Percentiles rank a stretch among this genome's conserved stretches.
Evolutionary conservation across 2,113 vertebrate genomes (phyloP).

Genomic region (Anser cygnoides): DNA sequence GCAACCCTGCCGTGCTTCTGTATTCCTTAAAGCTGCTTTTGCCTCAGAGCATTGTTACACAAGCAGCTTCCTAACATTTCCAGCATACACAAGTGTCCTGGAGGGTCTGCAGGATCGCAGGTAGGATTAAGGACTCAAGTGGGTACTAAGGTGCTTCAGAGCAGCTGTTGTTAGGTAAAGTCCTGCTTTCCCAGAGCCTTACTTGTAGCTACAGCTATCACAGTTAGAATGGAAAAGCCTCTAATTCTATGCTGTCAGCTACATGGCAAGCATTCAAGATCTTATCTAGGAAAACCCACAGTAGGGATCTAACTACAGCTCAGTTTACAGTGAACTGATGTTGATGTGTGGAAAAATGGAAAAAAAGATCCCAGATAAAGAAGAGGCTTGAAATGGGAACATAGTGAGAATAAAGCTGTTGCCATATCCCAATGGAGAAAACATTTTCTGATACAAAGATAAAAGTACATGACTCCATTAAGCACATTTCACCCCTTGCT

Average conservation of each 20-base stretch:
- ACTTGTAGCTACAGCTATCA: neutral
- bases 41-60: neutral
- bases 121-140: neutral
- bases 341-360: neutral
- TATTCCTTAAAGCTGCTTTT: neutral
- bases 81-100: neutral
- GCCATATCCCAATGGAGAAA: neutral
- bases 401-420: conserved; percentile 3
- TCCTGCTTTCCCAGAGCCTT: neutral
- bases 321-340: neutral
- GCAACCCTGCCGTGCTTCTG: neutral
- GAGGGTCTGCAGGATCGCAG: neutral
- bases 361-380: neutral
- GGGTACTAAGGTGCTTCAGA: neutral
- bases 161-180: neutral
- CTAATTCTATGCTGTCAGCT: neutral
- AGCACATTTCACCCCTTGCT: neutral
- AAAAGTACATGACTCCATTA: conserved; percentile 1
- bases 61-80: neutral
- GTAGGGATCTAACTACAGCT: neutral
- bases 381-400: neutral
- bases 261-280: neutral
- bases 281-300: neutral
- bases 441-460: conserved; percentile 20
- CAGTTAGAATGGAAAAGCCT: neutral